Conservation (phyloP, 2,888 invertebrate species). For the Steinernema hermaphroditum region DNA sequence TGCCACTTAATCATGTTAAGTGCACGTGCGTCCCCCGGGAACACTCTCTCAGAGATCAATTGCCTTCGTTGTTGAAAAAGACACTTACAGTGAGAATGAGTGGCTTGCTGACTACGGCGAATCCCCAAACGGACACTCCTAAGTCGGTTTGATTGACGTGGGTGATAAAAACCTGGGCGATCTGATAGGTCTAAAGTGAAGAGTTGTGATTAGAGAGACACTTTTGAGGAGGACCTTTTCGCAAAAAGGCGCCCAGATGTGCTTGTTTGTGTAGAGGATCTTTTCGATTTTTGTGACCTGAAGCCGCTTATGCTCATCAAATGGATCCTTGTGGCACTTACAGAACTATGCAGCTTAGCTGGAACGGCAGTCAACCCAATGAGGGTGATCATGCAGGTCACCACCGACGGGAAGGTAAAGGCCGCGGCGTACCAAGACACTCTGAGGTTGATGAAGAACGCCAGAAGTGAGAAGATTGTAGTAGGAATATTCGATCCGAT, state of each 20-base stretch:
- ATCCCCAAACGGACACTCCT: conserved; percentile 33
- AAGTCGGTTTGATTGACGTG: conserved; percentile 35
- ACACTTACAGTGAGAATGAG: conserved; percentile 36
- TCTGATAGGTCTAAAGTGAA: conserved; percentile 30
- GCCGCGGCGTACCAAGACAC: conserved; percentile 28
- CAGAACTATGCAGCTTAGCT: conserved; percentile 35
- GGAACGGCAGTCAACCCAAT: conserved; percentile 36
- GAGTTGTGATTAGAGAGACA: background rate
- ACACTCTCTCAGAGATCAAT: background rate
- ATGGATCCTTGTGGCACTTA: background rate
- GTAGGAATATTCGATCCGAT: conserved; percentile 40
- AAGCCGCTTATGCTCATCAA: background rate
- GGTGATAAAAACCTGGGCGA: conserved; percentile 35
- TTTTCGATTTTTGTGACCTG: conserved; percentile 38
- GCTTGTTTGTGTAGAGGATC: conserved; percentile 38
- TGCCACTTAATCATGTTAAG: conserved; percentile 13
- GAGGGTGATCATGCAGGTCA: conserved; percentile 36
- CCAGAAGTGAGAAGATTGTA: conserved; percentile 36
- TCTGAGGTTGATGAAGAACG: conserved; percentile 32
- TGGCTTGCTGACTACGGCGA: conserved; percentile 41
- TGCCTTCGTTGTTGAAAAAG: background rate
- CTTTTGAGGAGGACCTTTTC: conserved; percentile 32
- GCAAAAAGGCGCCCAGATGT: conserved; percentile 38
- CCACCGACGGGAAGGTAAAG: conserved; percentile 35
- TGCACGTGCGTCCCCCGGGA: conserved; percentile 6